These are phyloP conservation scores for Amphibalanus amphitrite DNA, from an alignment of 1,140 invertebrate species.

Conservation along the genomic window DNA sequence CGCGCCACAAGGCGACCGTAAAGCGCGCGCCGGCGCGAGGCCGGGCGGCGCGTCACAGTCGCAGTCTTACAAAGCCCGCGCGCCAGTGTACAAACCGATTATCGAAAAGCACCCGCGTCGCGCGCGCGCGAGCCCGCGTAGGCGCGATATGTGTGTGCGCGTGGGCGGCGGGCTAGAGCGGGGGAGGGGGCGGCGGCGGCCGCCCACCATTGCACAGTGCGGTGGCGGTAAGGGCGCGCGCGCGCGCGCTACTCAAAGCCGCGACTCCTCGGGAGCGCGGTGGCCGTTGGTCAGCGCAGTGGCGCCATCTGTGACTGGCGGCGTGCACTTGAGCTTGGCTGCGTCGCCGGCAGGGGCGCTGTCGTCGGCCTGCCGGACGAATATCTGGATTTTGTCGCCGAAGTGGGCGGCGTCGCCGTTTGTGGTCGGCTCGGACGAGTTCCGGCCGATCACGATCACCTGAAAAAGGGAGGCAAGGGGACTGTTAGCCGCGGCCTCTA, in stretches of 20 bases:
- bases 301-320: not conserved
- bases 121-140: too few relatives aligned
- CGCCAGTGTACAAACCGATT: not conserved
- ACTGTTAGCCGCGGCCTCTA: too few relatives aligned
- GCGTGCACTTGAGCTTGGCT: not conserved
- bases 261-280: not conserved
- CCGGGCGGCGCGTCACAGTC: too few relatives aligned
- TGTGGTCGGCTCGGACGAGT: not conserved
- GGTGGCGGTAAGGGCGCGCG: not conserved
- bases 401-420: not conserved
- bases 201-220: not conserved
- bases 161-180: not conserved
- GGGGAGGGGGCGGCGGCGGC: too few relatives aligned
- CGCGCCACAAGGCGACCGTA: not conserved
- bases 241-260: not conserved
- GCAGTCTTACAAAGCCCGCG: not conserved
- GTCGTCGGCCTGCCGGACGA: not conserved
- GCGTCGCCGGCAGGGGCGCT: too few relatives aligned
- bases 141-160: not conserved
- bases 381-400: not conserved
- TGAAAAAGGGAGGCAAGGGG: not conserved
- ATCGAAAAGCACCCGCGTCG: constrained; percentile 1
- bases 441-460: not conserved
- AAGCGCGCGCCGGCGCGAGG: not conserved
- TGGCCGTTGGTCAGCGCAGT: not conserved